These are phyloP conservation scores for Coecobrya sp. DNA, from an alignment of 2,888 invertebrate genomes.

Conservation along the genomic window DNA sequence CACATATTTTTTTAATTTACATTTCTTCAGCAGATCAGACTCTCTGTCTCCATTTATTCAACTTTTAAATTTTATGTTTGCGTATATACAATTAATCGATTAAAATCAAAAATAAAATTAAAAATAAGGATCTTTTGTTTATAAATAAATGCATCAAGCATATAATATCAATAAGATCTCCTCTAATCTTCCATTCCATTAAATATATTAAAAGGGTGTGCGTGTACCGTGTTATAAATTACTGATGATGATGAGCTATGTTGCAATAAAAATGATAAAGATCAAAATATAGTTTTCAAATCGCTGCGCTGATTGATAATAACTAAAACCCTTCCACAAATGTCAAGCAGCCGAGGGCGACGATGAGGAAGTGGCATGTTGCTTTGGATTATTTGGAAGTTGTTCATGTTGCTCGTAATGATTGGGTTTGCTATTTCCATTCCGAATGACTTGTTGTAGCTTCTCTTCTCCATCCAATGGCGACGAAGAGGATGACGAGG, in stretches of 20 bases:
- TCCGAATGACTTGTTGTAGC: slow-evolving; percentile 27
- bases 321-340: slow-evolving; percentile 26
- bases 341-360: slow-evolving; percentile 42
- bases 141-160: slow-evolving; percentile 57
- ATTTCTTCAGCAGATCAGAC: slow-evolving; percentile 9
- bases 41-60: slow-evolving; percentile 38
- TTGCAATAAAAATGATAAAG: slow-evolving; percentile 19
- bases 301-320: background rate
- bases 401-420: slow-evolving; percentile 30
- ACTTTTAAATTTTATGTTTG: background rate
- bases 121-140: background rate
- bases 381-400: background rate
- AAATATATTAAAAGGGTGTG: background rate
- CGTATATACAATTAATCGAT: slow-evolving; percentile 34
- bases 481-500: background rate
- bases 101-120: slow-evolving; percentile 46
- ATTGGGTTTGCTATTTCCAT: slow-evolving; percentile 10
- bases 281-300: slow-evolving; percentile 3
- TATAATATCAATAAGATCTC: slow-evolving; percentile 20
- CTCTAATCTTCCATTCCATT: background rate
- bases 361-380: background rate
- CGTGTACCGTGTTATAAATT: background rate
- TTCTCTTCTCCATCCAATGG: slow-evolving; percentile 14
- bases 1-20: background rate
- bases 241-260: background rate